Evolutionary conservation across 1,140 invertebrate species (phyloP).

Genomic region (Saccostrea echinata): DNA sequence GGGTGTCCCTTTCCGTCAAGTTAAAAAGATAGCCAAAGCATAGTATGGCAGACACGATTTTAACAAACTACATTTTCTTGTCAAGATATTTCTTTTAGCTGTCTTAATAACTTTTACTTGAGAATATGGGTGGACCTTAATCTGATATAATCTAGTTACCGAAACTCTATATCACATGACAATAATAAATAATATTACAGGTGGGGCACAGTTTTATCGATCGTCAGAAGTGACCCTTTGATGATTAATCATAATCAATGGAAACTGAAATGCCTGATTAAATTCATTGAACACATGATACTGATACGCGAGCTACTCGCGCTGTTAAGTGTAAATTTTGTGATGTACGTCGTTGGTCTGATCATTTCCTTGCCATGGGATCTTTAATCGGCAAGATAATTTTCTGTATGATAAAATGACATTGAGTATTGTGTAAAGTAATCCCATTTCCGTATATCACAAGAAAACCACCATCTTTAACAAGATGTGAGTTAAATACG

Average conservation of each 20-base stretch:
- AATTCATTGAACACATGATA: too few species aligned
- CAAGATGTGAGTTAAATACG: neutral
- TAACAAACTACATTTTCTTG: constrained; percentile 13
- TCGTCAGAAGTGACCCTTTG: neutral
- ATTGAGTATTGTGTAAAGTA: neutral
- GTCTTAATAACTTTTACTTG: neutral
- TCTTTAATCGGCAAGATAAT: too few species aligned
- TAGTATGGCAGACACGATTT: neutral
- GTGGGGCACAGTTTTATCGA: neutral
- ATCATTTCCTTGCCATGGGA: too few species aligned
- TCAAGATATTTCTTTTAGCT: neutral
- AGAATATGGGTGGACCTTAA: neutral
- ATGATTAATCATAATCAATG: neutral
- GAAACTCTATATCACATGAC: neutral
- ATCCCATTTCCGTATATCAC: neutral
- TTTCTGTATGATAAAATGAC: too few species aligned
- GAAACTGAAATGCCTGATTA: too few species aligned
- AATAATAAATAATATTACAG: neutral
- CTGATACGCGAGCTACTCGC: too few species aligned
- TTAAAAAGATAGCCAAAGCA: neutral
- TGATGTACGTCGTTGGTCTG: too few species aligned
- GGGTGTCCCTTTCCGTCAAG: constrained; percentile 21
- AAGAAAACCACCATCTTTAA: neutral
- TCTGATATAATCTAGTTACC: neutral
- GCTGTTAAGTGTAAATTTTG: too few species aligned